phyloP scores from a whole-genome alignment of 2,888 invertebrate species.

The Antheraea yamamai region DNA sequence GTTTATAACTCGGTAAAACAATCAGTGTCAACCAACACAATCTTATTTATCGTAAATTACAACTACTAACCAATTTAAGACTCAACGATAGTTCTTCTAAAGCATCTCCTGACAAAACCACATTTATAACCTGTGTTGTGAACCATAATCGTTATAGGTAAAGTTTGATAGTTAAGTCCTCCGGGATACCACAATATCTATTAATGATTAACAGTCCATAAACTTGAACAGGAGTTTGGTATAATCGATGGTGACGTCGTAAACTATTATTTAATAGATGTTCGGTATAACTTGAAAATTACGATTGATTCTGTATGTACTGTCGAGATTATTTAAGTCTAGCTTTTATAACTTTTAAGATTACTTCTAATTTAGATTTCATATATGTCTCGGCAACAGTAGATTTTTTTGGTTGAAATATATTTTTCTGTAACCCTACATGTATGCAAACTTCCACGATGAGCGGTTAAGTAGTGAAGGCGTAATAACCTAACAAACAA shows the following conservation, averaged over 20 bases:
- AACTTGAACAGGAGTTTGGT: slow-evolving; percentile 47
- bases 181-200: slow-evolving; percentile 40
- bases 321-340: not conserved
- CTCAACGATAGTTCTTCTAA: slow-evolving; percentile 21
- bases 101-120: slow-evolving; percentile 46
- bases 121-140: slow-evolving; percentile 47
- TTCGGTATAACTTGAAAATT: slow-evolving; percentile 19
- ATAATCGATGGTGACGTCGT: slow-evolving; percentile 37
- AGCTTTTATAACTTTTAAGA: no score
- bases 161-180: slow-evolving; percentile 56
- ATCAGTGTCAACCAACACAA: no score
- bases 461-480: no score
- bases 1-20: no score
- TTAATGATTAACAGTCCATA: slow-evolving; percentile 61
- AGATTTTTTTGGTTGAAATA: no score
- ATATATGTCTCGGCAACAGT: no score
- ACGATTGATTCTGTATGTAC: slow-evolving; percentile 21
- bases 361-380: no score
- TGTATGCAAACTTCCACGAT: no score
- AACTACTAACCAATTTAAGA: not conserved
- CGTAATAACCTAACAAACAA: no score
- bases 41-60: no score
- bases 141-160: slow-evolving; percentile 50
- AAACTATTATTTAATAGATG: slow-evolving; percentile 33
- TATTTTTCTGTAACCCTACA: no score